Conservation (phyloP, 2,888 invertebrate genomes). For the Petrophora chlorosata region DNA sequence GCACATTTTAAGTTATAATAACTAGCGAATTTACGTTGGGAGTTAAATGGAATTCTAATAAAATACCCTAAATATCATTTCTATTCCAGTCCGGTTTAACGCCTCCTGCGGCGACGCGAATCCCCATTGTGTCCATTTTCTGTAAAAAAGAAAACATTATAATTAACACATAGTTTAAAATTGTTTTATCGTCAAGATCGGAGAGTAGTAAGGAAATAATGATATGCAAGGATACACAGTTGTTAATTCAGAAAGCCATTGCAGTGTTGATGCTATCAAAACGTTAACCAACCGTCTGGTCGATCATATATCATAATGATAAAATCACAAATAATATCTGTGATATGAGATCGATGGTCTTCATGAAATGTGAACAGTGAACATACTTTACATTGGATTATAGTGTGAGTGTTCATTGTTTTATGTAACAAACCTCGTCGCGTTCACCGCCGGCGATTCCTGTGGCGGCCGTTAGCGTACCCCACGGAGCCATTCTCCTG, state of each 20-base stretch:
- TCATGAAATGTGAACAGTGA: conserved; percentile 27
- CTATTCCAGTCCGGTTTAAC: conserved; percentile 48
- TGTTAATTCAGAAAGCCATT: conserved; percentile 18
- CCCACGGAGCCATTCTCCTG: conserved; percentile 77
- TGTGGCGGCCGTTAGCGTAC: conserved; percentile 81
- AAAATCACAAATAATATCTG: background rate
- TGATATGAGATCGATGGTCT: background rate
- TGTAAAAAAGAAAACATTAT: conserved; percentile 58
- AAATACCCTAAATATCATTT: conserved; percentile 12
- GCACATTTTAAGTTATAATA: background rate
- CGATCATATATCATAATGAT: background rate
- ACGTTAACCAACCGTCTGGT: too few relatives aligned
- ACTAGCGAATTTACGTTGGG: conserved; percentile 12
- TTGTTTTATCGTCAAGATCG: background rate
- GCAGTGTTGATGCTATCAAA: background rate
- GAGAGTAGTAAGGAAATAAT: conserved; percentile 4
- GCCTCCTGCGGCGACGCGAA: conserved; percentile 76
- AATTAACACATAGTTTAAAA: conserved; percentile 16
- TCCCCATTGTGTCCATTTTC: conserved; percentile 79
- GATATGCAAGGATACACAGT: conserved; percentile 11
- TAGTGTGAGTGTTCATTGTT: conserved; percentile 73
- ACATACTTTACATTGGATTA: conserved; percentile 19
- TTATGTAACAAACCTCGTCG: conserved; percentile 79
- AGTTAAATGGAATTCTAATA: conserved; percentile 27
- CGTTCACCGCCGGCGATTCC: conserved; percentile 79